These are phyloP conservation scores for Xiphorhynchus erythropygius DNA, from an alignment of 2,797 vertebrate species.

Conservation along the genomic window DNA sequence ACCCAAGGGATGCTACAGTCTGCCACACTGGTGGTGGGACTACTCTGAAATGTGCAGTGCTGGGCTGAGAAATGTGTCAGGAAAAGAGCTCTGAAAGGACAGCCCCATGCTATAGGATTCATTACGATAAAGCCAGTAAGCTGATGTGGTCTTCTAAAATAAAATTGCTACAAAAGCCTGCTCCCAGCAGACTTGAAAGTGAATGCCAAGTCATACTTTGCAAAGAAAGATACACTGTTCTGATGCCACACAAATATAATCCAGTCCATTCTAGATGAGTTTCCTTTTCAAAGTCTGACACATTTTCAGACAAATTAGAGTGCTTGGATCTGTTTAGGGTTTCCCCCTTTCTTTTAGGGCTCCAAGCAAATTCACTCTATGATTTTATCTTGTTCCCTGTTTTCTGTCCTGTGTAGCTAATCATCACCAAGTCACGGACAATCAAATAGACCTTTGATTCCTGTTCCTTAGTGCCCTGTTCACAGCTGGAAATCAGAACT, in stretches of 20 bases:
- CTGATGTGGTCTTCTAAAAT: background rate
- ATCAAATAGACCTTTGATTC: background rate
- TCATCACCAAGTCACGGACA: background rate
- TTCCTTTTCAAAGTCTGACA: background rate
- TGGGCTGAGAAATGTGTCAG: background rate
- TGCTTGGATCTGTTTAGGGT: background rate
- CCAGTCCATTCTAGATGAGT: background rate
- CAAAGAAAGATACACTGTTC: background rate
- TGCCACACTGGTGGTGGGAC: background rate
- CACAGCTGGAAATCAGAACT: background rate
- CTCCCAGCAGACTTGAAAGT: background rate
- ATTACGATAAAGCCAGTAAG: background rate
- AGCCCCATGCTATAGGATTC: constrained; percentile 5
- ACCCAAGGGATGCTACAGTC: background rate
- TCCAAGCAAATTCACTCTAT: background rate
- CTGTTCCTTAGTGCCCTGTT: background rate
- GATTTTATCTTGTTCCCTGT: background rate
- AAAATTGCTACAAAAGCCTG: background rate
- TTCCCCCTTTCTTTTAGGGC: background rate
- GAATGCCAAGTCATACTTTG: background rate
- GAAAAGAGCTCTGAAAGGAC: background rate
- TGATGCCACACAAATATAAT: background rate
- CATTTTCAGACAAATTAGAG: background rate
- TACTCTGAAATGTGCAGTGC: background rate
- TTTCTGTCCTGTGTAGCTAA: background rate